These are phyloP conservation scores for Craterocephalus amniculus DNA, from an alignment of 2,797 vertebrate species.

Conservation along the genomic window DNA sequence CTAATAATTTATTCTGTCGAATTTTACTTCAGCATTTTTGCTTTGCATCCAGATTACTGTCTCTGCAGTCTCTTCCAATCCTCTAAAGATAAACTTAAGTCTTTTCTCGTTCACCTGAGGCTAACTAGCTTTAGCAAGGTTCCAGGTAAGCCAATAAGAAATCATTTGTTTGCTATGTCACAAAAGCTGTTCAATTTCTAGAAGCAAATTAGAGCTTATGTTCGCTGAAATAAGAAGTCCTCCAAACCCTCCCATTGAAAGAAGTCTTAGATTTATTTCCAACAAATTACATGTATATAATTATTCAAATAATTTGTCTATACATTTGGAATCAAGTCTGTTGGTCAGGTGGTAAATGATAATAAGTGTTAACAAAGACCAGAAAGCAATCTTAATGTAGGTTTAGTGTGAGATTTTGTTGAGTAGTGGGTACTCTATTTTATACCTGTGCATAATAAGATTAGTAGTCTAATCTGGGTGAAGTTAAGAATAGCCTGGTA, in stretches of 20 bases:
- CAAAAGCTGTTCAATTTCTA: conserved; percentile 36
- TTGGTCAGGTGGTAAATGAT: background rate
- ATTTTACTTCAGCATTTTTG: background rate
- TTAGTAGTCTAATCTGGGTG: conserved; percentile 78
- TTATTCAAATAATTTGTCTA: background rate
- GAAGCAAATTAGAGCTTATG: background rate
- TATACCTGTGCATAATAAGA: conserved; percentile 75
- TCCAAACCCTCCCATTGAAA: background rate
- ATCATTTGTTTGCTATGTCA: conserved; percentile 47
- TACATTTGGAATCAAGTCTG: background rate
- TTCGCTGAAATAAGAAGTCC: background rate
- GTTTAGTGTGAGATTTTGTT: conserved; percentile 25
- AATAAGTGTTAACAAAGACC: background rate
- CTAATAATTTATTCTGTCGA: background rate
- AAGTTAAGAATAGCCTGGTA: conserved; percentile 74
- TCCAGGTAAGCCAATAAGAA: conserved; percentile 69
- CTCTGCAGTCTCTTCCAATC: conserved; percentile 25
- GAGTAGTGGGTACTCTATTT: conserved; percentile 49
- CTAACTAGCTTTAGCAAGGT: conserved; percentile 70
- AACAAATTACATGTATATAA: background rate
- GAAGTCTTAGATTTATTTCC: background rate
- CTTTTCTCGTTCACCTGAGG: conserved; percentile 41
- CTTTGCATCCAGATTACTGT: conserved; percentile 4
- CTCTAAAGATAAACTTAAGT: conserved; percentile 37
- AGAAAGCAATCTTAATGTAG: background rate